phyloP scores from a whole-genome alignment of 2,113 vertebrate species.

The Nettapus auritus region DNA sequence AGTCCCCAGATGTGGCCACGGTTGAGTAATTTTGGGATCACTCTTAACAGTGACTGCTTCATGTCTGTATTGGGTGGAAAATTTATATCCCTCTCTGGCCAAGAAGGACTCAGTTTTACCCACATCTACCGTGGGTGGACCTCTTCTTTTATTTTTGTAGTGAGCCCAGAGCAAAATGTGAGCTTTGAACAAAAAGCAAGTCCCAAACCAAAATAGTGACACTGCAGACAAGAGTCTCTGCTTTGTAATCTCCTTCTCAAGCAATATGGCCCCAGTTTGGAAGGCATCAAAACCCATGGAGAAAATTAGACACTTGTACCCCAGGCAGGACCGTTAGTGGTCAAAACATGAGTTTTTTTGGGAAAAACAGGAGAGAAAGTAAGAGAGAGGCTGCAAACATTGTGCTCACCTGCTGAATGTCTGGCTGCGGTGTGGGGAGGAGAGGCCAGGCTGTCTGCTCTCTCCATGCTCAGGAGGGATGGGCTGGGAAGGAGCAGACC shows the following conservation, averaged over 20 bases:
- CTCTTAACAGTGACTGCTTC: conserved; percentile 1
- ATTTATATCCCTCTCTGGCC: conserved; percentile 45
- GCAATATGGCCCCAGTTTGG: background rate
- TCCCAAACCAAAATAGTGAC: conserved; percentile 52
- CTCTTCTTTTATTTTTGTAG: conserved; percentile 61
- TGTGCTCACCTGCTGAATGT: background rate
- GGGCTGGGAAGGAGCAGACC: background rate
- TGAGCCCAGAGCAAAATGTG: conserved; percentile 32
- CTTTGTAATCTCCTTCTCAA: conserved; percentile 47
- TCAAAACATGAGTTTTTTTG: background rate
- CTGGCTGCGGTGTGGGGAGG: background rate
- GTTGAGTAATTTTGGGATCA: conserved; percentile 23
- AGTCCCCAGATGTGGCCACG: conserved; percentile 20
- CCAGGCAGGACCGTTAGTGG: background rate
- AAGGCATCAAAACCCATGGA: background rate
- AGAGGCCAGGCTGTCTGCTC: background rate
- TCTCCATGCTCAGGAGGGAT: background rate
- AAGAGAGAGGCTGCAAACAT: background rate
- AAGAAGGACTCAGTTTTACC: conserved; percentile 47
- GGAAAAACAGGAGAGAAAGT: background rate
- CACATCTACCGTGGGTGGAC: conserved; percentile 58
- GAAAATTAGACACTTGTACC: conserved; percentile 17
- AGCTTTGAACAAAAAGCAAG: conserved; percentile 50
- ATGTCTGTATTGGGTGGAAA: conserved; percentile 30
- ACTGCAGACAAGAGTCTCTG: conserved; percentile 2